Conservation (phyloP, 2,888 invertebrate species). For the Thera obeliscata region DNA sequence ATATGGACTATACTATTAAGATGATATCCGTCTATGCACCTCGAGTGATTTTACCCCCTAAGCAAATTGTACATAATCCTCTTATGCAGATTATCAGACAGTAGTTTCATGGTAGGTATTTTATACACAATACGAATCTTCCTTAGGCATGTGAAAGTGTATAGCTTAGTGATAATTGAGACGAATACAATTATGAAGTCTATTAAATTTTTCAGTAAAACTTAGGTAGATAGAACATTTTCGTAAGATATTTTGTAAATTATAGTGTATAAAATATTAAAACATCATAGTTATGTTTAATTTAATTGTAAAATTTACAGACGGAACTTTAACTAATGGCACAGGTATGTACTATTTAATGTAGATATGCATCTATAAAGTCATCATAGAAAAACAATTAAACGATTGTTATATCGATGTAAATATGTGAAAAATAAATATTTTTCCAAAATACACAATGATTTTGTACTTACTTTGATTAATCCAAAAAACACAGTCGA, state of each 20-base stretch:
- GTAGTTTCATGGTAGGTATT: constrained; percentile 50
- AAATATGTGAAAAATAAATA: constrained; percentile 80
- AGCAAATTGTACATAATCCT: constrained; percentile 39
- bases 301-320: constrained; percentile 26
- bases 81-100: constrained; percentile 43
- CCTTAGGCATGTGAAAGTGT: constrained; percentile 55
- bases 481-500: too few species aligned
- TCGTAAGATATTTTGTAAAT: constrained; percentile 32
- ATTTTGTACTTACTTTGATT: not conserved
- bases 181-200: constrained; percentile 39
- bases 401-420: constrained; percentile 48
- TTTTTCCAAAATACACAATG: constrained; percentile 66
- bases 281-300: constrained; percentile 25
- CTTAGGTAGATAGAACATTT: constrained; percentile 37
- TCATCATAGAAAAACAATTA: constrained; percentile 13
- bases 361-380: constrained; percentile 8
- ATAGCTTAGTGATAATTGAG: constrained; percentile 46
- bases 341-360: constrained; percentile 14
- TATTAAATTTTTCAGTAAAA: constrained; percentile 31
- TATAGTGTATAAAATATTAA: constrained; percentile 18
- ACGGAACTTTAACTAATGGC: constrained; percentile 22
- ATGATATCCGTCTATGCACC: constrained; percentile 57
- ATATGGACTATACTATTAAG: constrained; percentile 68
- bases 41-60: constrained; percentile 41
- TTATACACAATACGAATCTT: constrained; percentile 56